Percentiles rank a stretch among this genome's conserved stretches.
phyloP scores from a whole-genome alignment of 2,797 vertebrate genomes.

The Falco biarmicus region DNA sequence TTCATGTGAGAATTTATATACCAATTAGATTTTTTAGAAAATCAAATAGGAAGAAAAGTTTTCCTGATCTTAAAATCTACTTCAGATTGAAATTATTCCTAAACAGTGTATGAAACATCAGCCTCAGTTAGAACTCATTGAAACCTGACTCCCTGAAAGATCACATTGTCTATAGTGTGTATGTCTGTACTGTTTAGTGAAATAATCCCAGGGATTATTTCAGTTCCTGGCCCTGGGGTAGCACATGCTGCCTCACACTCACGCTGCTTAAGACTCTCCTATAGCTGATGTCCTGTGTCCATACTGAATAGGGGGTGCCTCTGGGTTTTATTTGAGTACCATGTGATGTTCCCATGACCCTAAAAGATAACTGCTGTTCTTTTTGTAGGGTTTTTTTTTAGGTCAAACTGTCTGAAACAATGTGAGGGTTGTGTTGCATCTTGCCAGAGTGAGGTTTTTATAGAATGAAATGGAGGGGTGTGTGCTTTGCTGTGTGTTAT shows the following conservation, averaged over 20 bases:
- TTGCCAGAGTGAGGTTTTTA: background rate
- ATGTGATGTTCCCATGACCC: background rate
- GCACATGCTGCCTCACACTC: background rate
- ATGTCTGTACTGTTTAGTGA: background rate
- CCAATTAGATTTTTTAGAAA: background rate
- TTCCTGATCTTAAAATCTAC: background rate
- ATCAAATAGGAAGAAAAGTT: background rate
- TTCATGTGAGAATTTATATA: background rate
- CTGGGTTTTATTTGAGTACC: background rate
- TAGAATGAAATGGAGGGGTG: too few species aligned
- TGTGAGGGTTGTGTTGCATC: background rate
- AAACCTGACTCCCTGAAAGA: background rate
- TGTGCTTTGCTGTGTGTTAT: accelerated
- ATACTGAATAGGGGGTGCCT: background rate
- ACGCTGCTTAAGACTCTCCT: background rate
- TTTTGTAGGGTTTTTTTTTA: background rate
- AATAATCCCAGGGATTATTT: background rate
- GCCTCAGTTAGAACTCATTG: background rate
- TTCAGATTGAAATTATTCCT: background rate
- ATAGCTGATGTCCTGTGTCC: background rate
- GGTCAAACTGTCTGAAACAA: background rate
- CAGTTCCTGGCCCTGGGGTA: background rate
- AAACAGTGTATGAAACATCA: background rate
- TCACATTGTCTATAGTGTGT: background rate
- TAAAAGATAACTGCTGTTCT: background rate